Evolutionary conservation across 2,888 invertebrate genomes (phyloP), one percentile per base, ranked within the genome.

Genomic region (Chaetogeoica ovagalla): DNA sequence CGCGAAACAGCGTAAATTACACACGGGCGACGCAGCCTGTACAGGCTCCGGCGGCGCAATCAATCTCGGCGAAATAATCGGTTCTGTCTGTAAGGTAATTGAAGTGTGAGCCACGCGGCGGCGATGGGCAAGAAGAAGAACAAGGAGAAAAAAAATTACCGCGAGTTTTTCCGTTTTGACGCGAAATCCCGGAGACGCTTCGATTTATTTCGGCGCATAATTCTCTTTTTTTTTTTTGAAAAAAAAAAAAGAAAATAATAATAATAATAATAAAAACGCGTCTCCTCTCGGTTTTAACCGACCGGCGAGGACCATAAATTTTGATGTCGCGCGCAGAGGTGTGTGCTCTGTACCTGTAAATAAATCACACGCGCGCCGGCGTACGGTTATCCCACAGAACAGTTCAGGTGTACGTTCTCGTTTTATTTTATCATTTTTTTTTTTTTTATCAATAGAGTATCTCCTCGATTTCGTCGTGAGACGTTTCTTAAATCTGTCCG

Each of bases 11-110:
- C 69, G 76, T 77, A 77, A 77, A 79, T 79, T 71, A 77, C 69
- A 11, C 21, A 30, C 68, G 13, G 39, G 23, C 57, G 75, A 75
- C 4, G 30, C 66, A 43, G n/a, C n/a, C n/a, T n/a, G 66, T 59
- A 52, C n/a, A 52, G 70, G 70, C 76, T 21, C n/a, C n/a, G n/a
- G n/a, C n/a, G n/a, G n/a, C 62, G 62, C 70, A 71, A 79, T 79
- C 77, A 79, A 79, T 79, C 77, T 79, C 70, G 21, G 69, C 60
- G 63, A 70, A 79, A 79, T 79, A 79, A 79, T 79, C 77, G 77
- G 70, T 63, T 79, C 77, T 79, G 77, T 79, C 77, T 48, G 63
- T 21, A 43, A 62, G 77, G 77, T 70, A 79, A 79, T 79, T 70
- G 77, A 62, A 70, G 77, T 70, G 77, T 70, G 62, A 70, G 70